Percentiles rank a stretch among this genome's conserved stretches.
Evolutionary conservation across 2,113 vertebrate genomes (phyloP).

Genomic region (Notothenia coriiceps): DNA sequence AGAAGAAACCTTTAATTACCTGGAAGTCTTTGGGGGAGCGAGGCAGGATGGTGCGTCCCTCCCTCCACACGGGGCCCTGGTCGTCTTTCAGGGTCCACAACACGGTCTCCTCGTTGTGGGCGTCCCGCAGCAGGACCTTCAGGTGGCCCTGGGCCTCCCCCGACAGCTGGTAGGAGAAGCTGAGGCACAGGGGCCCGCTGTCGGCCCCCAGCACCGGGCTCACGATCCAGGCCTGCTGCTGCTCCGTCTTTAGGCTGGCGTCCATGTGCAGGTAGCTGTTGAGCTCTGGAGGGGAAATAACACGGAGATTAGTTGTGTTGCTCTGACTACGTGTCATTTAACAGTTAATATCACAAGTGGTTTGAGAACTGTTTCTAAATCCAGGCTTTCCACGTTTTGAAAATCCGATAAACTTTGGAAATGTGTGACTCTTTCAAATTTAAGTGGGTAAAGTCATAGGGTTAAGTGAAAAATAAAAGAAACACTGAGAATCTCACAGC

Average conservation of each 20-base stretch:
- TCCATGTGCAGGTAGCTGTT: slow-evolving; percentile 90
- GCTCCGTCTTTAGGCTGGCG: slow-evolving; percentile 86
- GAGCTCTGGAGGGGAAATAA: slow-evolving; percentile 76
- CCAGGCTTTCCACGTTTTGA: slow-evolving; percentile 2
- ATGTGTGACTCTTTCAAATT: not conserved
- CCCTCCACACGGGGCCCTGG: slow-evolving; percentile 91
- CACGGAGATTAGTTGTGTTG: not conserved
- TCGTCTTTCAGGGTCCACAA: slow-evolving; percentile 92
- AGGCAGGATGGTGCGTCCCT: slow-evolving; percentile 92
- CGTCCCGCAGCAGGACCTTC: slow-evolving; percentile 87
- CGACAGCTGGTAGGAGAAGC: slow-evolving; percentile 92
- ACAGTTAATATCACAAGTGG: too few relatives aligned
- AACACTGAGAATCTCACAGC: not conserved
- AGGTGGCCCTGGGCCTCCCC: slow-evolving; percentile 89
- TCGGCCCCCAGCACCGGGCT: slow-evolving; percentile 89
- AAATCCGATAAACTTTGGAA: not conserved
- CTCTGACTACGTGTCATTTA: too few relatives aligned
- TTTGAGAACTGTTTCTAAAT: not conserved
- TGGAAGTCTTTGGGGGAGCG: slow-evolving; percentile 91
- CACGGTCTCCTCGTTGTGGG: slow-evolving; percentile 87
- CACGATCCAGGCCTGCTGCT: slow-evolving; percentile 88
- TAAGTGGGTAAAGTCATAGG: not conserved
- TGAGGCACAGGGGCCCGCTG: slow-evolving; percentile 90
- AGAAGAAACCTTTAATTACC: slow-evolving; percentile 37
- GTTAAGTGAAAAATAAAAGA: not conserved